Evolutionary conservation across 2,113 vertebrate species (phyloP).

Genomic region (Plecotus auritus): DNA sequence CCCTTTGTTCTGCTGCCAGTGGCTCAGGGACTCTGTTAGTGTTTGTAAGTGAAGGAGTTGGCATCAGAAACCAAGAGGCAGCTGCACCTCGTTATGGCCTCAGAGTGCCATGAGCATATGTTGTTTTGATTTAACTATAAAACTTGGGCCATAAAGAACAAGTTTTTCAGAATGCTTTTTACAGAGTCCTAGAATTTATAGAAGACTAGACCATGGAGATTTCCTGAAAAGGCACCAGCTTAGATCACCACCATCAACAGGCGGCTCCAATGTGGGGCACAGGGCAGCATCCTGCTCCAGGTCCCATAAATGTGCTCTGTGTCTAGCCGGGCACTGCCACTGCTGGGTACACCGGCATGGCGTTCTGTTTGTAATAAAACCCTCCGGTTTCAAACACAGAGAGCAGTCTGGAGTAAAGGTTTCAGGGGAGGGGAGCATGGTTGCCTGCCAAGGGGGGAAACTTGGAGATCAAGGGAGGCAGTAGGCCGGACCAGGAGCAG

Average conservation of each 20-base stretch:
- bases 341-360: accelerated
- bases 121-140: neutral
- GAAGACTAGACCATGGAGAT: too few relatives aligned
- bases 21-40: neutral
- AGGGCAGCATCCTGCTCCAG: neutral
- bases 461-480: neutral
- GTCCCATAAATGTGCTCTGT: accelerated
- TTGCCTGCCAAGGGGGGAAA: accelerated
- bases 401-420: neutral
- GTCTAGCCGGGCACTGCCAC: neutral
- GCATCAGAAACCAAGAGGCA: neutral
- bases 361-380: neutral
- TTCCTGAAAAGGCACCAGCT: neutral
- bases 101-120: accelerated
- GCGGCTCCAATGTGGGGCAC: accelerated
- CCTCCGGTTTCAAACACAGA: neutral
- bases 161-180: neutral
- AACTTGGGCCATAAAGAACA: too few relatives aligned
- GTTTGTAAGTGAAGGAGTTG: neutral
- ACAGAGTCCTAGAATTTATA: neutral
- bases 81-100: neutral
- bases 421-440: neutral
- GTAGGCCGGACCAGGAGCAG: neutral
- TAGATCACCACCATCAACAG: accelerated
- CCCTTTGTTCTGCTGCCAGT: neutral